phyloP scores from a whole-genome alignment of 2,797 vertebrate species.

The Chaetodon trifasciatus region DNA sequence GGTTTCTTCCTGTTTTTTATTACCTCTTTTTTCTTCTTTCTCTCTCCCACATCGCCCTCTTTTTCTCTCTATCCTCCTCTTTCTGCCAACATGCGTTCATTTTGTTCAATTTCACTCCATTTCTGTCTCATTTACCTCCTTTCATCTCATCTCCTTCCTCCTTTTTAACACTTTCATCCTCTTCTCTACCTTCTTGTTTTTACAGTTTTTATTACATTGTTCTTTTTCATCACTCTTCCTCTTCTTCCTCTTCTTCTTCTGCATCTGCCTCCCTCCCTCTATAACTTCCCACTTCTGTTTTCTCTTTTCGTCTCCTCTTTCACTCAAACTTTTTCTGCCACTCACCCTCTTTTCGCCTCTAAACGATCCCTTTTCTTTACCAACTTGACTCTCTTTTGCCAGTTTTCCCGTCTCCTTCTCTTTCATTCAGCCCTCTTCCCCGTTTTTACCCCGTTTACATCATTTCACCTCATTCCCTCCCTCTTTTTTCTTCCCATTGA shows the following conservation, averaged over 20 bases:
- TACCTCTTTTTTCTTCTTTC: too few species aligned
- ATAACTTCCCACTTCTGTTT: not conserved
- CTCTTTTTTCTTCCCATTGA: not conserved
- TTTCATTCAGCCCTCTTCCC: not conserved
- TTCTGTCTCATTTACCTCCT: not conserved
- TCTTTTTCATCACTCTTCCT: not conserved
- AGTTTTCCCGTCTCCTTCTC: not conserved
- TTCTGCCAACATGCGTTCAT: not conserved
- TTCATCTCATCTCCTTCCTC: not conserved
- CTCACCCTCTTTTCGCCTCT: not conserved
- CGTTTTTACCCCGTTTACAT: not conserved
- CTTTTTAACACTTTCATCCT: not conserved
- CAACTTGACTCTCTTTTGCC: not conserved
- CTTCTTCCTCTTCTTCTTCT: too few species aligned
- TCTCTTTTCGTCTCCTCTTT: not conserved
- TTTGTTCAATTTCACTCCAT: too few species aligned
- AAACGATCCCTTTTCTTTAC: not conserved
- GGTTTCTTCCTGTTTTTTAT: not conserved
- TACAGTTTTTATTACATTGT: not conserved
- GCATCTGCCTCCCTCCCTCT: not conserved
- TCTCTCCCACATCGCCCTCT: not conserved
- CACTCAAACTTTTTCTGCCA: not conserved
- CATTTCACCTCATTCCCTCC: not conserved
- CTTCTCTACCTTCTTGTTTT: not conserved
- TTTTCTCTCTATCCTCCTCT: not conserved